Base-by-base conservation (phyloP, 2,888 invertebrate species). In the Galerucella calmariensis region DNA sequence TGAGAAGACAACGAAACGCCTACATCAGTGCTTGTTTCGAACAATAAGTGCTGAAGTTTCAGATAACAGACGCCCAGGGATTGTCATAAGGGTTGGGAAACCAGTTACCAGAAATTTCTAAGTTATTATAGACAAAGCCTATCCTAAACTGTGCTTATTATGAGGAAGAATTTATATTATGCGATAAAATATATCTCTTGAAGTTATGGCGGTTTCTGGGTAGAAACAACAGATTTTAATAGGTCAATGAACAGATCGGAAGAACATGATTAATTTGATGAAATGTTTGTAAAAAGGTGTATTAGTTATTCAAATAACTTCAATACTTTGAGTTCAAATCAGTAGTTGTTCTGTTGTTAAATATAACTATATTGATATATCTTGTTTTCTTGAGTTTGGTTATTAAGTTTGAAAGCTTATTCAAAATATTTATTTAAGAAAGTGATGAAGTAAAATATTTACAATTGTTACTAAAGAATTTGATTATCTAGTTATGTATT, bases 1-100 rank as follows among this genome's bases (percentile, higher is more conserved):
- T 66, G 27, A 53, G 67, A 56, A 24, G 66, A 66, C 46, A 67
- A 67, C 56, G 53, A 12, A 53, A 67, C 67, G 67, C 67, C 67
- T 56, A 67, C 67, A 44, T 35, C 16, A 51, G 24, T 24, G 53
- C 27, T 16, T 27, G 51, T 67, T 56, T 56, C 27, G 53, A 67
- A 56, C 67, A 67, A 67, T 67, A 53, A 67, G 67, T 67, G 67
- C 67, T 56, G 53, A 67, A 67, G 67, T 53, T 67, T 67, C 67
- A 27, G 53, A 67, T 67, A 67, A 53, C 67, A 67, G 35, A 67
- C 24, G 35, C 53, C 27, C 20, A 67, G n/a, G 53, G 56, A 67
- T 67, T 67, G 67, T 67, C 53, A 35, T 56, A 67, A 67, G 67
- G 67, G 67, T 56, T 67, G 67, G 67, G 67, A 67, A 67, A 67